A percentile compares a stretch with the other conserved stretches of the same genome.
Evolutionary conservation across 2,113 vertebrate genomes (phyloP).

Genomic region (Illadopsis cleaveri): DNA sequence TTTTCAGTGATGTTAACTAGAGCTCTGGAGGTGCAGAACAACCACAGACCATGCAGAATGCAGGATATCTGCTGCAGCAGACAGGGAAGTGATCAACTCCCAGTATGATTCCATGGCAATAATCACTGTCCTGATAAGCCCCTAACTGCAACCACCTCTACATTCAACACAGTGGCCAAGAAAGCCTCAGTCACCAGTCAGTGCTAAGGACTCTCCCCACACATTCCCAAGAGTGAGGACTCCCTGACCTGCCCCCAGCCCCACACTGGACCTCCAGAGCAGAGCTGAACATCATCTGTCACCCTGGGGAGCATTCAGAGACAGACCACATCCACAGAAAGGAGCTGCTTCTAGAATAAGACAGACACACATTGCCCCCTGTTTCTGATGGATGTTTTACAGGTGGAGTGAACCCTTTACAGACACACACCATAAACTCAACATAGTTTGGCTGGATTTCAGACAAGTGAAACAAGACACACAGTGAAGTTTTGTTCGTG

Average conservation of each 20-base stretch:
- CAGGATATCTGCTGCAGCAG: not conserved
- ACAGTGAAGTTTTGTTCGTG: not conserved
- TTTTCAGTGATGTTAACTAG: not conserved
- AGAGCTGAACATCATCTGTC: not conserved
- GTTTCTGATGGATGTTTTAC: not conserved
- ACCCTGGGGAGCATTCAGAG: not conserved
- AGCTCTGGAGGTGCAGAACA: not conserved
- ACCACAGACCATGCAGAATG: not conserved
- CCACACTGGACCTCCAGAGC: not conserved
- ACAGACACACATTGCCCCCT: not conserved
- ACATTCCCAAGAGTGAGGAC: not conserved
- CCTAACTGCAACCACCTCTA: not conserved
- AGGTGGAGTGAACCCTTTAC: not conserved
- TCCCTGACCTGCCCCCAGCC: not conserved
- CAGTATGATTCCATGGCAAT: not conserved
- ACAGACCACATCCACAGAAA: not conserved
- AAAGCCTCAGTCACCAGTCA: not conserved
- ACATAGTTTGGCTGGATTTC: not conserved
- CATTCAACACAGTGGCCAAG: not conserved
- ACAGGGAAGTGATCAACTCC: not conserved
- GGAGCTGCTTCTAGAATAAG: not conserved
- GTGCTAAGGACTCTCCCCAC: not conserved
- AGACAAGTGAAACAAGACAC: not conserved
- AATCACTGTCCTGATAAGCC: not conserved
- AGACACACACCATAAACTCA: not conserved